Percentiles rank a stretch among this genome's conserved stretches.
Evolutionary conservation across 2,888 invertebrate genomes (phyloP).

Genomic region (Drosophila tanythrix): DNA sequence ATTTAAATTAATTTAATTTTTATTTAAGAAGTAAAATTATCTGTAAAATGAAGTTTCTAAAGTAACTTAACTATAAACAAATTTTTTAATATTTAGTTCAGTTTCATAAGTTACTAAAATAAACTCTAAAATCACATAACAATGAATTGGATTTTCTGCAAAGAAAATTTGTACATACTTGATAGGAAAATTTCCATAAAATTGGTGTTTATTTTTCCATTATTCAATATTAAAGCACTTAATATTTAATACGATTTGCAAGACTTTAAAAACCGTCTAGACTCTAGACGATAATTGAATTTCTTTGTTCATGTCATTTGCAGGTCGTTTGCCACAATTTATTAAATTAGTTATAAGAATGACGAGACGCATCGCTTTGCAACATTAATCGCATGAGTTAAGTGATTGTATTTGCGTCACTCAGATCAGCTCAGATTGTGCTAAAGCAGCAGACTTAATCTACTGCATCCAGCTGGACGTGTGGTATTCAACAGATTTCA

Average conservation of each 20-base stretch:
- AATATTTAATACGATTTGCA: neutral
- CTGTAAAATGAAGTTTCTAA: neutral
- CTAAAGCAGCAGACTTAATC: neutral
- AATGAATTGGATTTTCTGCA: neutral
- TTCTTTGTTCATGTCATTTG: neutral
- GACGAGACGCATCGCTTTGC: conserved; percentile 20
- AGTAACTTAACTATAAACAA: too few relatives aligned
- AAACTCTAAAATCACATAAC: neutral
- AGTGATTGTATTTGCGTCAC: conserved; percentile 19
- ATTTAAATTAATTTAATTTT: neutral
- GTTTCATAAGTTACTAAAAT: neutral
- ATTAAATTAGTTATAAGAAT: neutral
- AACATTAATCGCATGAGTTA: conserved; percentile 37
- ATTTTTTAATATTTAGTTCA: neutral
- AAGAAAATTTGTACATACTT: neutral
- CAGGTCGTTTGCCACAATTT: conserved; percentile 6
- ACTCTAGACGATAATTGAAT: conserved; percentile 23
- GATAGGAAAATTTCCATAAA: neutral
- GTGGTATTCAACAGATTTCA: neutral
- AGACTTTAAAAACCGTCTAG: neutral
- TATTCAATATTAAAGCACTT: neutral
- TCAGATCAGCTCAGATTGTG: neutral
- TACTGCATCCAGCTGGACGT: neutral
- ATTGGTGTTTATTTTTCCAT: neutral
- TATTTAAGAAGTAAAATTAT: neutral